phyloP scores from a whole-genome alignment of 2,113 vertebrate species.

The Gavia stellata region DNA sequence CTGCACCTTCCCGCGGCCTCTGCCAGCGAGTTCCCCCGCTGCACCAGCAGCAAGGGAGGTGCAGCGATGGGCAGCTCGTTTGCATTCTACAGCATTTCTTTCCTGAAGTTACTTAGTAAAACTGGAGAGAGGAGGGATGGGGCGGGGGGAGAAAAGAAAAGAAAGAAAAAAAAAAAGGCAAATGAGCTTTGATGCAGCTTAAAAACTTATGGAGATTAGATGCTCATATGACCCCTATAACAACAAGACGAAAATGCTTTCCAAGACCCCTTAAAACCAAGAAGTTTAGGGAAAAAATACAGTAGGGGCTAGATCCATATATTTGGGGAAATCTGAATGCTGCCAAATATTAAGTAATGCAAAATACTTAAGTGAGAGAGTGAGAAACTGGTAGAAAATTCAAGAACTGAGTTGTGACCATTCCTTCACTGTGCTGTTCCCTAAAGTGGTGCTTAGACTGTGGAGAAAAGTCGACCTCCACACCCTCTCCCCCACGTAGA shows the following conservation, averaged over 20 bases:
- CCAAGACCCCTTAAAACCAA: constrained; percentile 17
- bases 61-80: fast-evolving
- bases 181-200: constrained; percentile 6
- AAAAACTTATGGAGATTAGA: constrained; percentile 18
- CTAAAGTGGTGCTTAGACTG: background rate
- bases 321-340: background rate
- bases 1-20: background rate
- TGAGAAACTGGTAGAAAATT: background rate
- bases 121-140: background rate
- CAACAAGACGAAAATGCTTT: constrained; percentile 7
- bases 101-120: background rate
- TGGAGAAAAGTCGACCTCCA: background rate
- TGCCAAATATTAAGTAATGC: background rate
- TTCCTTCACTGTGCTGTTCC: background rate
- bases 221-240: background rate
- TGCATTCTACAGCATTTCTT: background rate
- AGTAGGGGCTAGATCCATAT: background rate
- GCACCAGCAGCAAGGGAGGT: background rate
- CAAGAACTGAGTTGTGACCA: background rate
- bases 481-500: background rate
- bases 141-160: no score
- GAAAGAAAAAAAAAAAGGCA: background rate
- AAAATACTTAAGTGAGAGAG: background rate
- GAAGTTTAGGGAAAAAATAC: background rate
- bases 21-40: background rate